Base-by-base conservation (phyloP, 1,140 invertebrate species). In the Drosophila navojoa region DNA sequence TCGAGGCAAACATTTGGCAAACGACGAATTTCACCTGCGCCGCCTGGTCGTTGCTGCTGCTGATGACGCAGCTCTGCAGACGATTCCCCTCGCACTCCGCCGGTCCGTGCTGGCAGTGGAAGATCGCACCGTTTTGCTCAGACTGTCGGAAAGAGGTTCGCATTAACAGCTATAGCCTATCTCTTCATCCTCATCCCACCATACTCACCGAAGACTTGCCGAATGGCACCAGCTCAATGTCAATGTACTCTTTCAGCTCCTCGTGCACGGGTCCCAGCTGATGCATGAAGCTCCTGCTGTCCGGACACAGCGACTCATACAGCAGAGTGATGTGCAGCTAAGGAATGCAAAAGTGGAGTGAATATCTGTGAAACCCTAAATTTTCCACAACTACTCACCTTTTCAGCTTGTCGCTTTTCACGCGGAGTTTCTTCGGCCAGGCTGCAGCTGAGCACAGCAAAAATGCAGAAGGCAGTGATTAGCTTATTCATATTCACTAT, bases 231-330 rank as follows among this genome's bases (percentile, higher is more conserved):
- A 94, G 93, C 19, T 92, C 85, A 40, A 95, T 85, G 42, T 94
- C 84, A 4, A 95, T 80, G 60, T 93, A 93, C 0, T 93, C 70
- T 38, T 76, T 79, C 27, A 95, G 79, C 53, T 92, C 81, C 4
- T 91, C 70, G 86, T 94, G 93, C 0, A 93, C 87, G 5, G 92
- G 90, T 9, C 77, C 85, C 40, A 95, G 82, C 79, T 96, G 94
- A 3, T 90, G 76, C 58, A 97, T 94, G 80, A 97, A 97, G 15
- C 92, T 77, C 38, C 93, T 93, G 81, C 96, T 97, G 81, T 96
- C 96, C 0, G 95, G 95, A 86, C 97, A 98, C 0, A 97, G 90
- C 9, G 95, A 94, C 92, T 98, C 97, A 81, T 97, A 98, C 76
- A 96, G 96, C 52, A 97, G 60, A 0, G 84, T 81, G 16, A 92